These are phyloP conservation scores for Podilymbus podiceps DNA, from an alignment of 2,113 vertebrate species.

Conservation along the genomic window DNA sequence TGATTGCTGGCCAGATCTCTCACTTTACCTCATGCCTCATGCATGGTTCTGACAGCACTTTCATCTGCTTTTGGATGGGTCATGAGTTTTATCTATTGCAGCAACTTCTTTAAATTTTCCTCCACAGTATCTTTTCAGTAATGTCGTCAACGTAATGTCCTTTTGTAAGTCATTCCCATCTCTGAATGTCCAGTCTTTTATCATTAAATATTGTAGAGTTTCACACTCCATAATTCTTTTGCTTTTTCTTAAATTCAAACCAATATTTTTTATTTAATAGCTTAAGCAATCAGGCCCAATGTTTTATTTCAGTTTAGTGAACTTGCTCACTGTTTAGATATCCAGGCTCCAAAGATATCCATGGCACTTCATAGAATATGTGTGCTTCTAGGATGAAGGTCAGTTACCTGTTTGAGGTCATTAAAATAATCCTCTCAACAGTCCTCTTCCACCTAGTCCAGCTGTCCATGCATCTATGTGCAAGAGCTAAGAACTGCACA, in stretches of 20 bases:
- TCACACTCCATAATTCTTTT: not conserved
- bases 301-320: not conserved
- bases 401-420: not conserved
- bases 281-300: not conserved
- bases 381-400: not conserved
- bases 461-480: not conserved
- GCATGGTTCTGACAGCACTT: not conserved
- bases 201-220: not conserved
- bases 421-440: not conserved
- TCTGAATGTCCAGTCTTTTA: not conserved
- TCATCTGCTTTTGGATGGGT: not conserved
- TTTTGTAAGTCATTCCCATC: not conserved
- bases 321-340: not conserved
- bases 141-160: not conserved
- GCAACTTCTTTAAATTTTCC: not conserved
- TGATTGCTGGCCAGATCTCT: not conserved
- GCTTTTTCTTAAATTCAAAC: not conserved
- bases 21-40: not conserved
- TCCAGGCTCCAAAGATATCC: not conserved
- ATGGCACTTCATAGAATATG: not conserved
- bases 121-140: not conserved
- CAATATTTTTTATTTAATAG: not conserved
- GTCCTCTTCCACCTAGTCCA: not conserved
- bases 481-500: not conserved
- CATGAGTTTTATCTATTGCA: not conserved